Evolutionary conservation across 2,888 invertebrate genomes (phyloP), one percentile per base, ranked within the genome.

Genomic region (Mayetiola destructor): DNA sequence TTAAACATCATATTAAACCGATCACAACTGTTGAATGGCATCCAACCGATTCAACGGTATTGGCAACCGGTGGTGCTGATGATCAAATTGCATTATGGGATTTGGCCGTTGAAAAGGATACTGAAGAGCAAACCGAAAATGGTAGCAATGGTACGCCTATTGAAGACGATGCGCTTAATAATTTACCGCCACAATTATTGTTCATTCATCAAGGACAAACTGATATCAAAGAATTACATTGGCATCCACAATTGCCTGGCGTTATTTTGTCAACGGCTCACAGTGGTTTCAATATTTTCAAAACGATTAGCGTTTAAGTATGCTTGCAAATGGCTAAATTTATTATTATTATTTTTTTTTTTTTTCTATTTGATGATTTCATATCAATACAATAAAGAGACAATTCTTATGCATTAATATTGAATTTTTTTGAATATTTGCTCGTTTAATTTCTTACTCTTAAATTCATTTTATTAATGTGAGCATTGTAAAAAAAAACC

Each of bases 171-270:
- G 73, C 76, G 42, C 72, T 78, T 1, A 75, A 82, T 78, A 83
- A 85, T 67, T 73, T 96, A 56, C 97, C 99, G 27, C 92, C 96
- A 0, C 97, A 99, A 70, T 74, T 99, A 54, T 75, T 99, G 60
- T 99, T 99, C 70, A 92, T 97, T 63, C 99, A 99, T 69, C 92
- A 95, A 76, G 99, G 99, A 40, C 97, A 97, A 72, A 86, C 82
- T 59, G 95, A 99, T 69, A 87, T 99, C 58, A 99, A 99, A 70
- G 99, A 99, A 75, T 74, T 97, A 30, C 97, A 97, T 69, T 99
- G 99, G 97, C 97, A 99, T 74, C 82, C 85, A 27, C 96, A 99
- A 75, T 78, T 96, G 61, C 88, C 95, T 1, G 96, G 97, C 10
- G 82, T 90, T 1, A 78, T 99, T 55, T 77, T 99, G 53, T 92